Evolutionary conservation across 2,888 invertebrate species (phyloP), one percentile per base, ranked within the genome.

Genomic region (Sinodicranocentrus sp.): DNA sequence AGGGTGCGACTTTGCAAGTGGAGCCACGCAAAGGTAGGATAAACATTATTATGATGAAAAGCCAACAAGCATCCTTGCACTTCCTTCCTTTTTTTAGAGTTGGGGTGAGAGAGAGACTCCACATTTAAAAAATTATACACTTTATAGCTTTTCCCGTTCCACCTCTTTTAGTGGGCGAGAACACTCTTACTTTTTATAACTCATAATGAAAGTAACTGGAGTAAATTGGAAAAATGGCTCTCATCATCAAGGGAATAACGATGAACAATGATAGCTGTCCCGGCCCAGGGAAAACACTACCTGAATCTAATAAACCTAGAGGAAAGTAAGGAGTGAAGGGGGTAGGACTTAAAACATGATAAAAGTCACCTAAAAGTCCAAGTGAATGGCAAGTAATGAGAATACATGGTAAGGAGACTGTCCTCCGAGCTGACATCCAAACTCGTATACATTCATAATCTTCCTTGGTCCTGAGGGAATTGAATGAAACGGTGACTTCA

Each of bases 381-480:
- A 1, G 15, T 17, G 21, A 48, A 54, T 71, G 70, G 52, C 61
- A 72, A 61, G 61, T 79, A 79, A 79, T 79, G 72, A 79, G 70
- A 79, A 79, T 72, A 67, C 68, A 73, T 83, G 65, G 71, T 48
- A 52, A 52, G 67, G 48, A 71, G 57, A 23, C n/a, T 67, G 57
- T 67, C 73, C 68, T 61, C 48, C 17, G 25, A 70, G 76, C 39
- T 84, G 84, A 84, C 84, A 79, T 84, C 75, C 70, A 68, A 84
- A 73, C 79, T 84, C 79, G 57, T 84, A 79, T 65, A 84, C 84
- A 84, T 79, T 84, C 84, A 84, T 84, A 84, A 78, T 84, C 72
- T 54, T 79, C 44, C 70, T 17, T n/a, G 48, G 52, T 79, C 79
- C 72, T 72, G 28, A 13, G 44, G 72, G 79, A 72, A 63, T 79